Evolutionary conservation across 2,888 invertebrate species (phyloP), one percentile per base, ranked within the genome.

Genomic region (Nymphalis polychloros): DNA sequence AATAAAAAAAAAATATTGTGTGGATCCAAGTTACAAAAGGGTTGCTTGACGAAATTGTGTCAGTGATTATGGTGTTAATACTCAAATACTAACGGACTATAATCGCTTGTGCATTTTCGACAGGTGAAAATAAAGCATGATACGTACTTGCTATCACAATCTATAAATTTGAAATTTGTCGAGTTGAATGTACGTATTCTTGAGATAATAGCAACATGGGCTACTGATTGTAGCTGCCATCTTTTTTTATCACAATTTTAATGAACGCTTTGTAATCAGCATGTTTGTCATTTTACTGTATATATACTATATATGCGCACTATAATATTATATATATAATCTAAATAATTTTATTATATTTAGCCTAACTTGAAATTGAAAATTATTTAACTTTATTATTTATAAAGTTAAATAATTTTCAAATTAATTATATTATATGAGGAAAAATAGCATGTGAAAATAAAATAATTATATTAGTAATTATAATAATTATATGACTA

Each of bases 151-250:
- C 70, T 71, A 68, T 68, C 72, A 64, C 68, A 72, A 77, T 76
- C 74, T 81, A 84, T 81, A 81, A 81, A 84, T 84, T 79, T 80
- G 13, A 79, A 80, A 73, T 78, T 81, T 82, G 81, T 76, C 76
- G 83, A 86, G 88, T 88, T 88, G 87, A 88, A 89, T 76, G 87
- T 78, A 84, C 85, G 81, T 82, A 83, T 81, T 79, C 73, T 79
- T 78, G 76, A 83, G 88, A 87, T 87, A 87, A 23, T 52, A 31
- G 74, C 79, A 81, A 81, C 78, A 75, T 75, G 78, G 75, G 61
- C 63, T 69, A 61, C 65, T 59, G 50, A 48, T 31, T 27, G 20
- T 23, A 31, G 49, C 46, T 49, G 20, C 41, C 57, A 41, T 57
- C 57, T 57, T 41, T 55, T n/a, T 48, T 60, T 70, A 70, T 72